Evolutionary conservation across 1,140 invertebrate genomes (phyloP), one percentile per base, ranked within the genome.

Genomic region (Drosophila albomicans): DNA sequence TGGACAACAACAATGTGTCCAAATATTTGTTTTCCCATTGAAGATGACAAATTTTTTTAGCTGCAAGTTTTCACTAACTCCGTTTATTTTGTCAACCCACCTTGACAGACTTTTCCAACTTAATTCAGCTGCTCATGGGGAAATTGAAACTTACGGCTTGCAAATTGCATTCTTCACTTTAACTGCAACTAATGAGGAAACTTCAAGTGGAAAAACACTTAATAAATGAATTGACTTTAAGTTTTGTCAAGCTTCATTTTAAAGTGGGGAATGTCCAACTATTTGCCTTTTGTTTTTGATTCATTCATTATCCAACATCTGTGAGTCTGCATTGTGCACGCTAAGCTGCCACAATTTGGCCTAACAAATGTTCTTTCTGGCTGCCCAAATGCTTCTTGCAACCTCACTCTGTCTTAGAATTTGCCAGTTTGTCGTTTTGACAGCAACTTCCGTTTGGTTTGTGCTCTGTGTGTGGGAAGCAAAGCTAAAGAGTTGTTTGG

Each of bases 381-480:
- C 57, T 41, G 16, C 20, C 32, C 30, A 57, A 43, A 41, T 38
- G 52, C 13, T 3, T 25, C 20, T 2, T 13, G 0, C n/a, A 25
- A 25, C 45, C 15, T 52, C 2, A 3, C 32, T 32, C 45, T 13
- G 48, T 7, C 30, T 41, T 20, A 30, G 49, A 7, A 30, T 25
- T 11, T 32, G 13, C n/a, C 7, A 43, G 35, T 52, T 73, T 59
- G 74, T 79, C 67, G 72, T 77, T 81, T 81, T 81, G 74, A 81
- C 79, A 81, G 69, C 62, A 77, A 75, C 79, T 78, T 78, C 79
- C 79, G 79, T 62, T 82, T 64, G 52, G 32, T 15, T 58, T 15
- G n/a, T 46, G 13, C 41, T 38, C 63, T 66, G 51, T 25, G 20
- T 25, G 20, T 25, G 20, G 20, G 10, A 56, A 38, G 16, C 16